Evolutionary conservation across 2,113 vertebrate genomes (phyloP), one percentile per base, ranked within the genome.

Genomic region (Indicator indicator): DNA sequence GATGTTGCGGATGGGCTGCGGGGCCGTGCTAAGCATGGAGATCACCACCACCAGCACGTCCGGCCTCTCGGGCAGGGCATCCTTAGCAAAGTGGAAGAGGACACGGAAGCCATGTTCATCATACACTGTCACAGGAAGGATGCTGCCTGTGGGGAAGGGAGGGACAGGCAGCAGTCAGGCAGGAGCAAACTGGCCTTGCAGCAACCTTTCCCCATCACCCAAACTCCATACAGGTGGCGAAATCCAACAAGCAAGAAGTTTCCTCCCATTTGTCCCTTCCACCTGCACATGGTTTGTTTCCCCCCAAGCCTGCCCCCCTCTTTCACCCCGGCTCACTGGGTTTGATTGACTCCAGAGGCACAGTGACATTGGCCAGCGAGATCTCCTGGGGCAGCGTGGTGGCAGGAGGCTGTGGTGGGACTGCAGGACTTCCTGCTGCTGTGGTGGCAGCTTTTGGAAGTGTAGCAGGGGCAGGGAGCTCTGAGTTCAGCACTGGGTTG

Each of bases 21-120:
- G 98, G 4, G 99, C 99, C 0, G 99, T 99, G 84, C 99, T 99
- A 44, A 99, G 97, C 99, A 99, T 99, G 65, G 99, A 99, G 59
- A 99, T 99, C 90, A 99, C 99, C 79, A 99, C 99, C 88, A 99
- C 99, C 42, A 99, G 97, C 82, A 99, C 98, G 1, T 99, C 99
- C 0, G 98, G 98, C 76, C 99, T 98, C 18, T 98, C 98, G 0
- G 98, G 98, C 68, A 99, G 98, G 27, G 98, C 98, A 90, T 99
- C 99, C 5, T 97, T 98, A 14, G 99, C 99, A 4, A 99, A 99
- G 84, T 99, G 99, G 97, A 99, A 99, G 86, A 99, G 98, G 80
- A 99, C 98, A 1, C 99, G 98, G 89, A 99, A 98, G 82, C 99
- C 99, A 40, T 98, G 98, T 92, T 99, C 99, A 97, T 99, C 99